Percentiles rank a stretch among this genome's conserved stretches.
phyloP scores from a whole-genome alignment of 1,140 invertebrate genomes.

The Diabrotica virgifera region DNA sequence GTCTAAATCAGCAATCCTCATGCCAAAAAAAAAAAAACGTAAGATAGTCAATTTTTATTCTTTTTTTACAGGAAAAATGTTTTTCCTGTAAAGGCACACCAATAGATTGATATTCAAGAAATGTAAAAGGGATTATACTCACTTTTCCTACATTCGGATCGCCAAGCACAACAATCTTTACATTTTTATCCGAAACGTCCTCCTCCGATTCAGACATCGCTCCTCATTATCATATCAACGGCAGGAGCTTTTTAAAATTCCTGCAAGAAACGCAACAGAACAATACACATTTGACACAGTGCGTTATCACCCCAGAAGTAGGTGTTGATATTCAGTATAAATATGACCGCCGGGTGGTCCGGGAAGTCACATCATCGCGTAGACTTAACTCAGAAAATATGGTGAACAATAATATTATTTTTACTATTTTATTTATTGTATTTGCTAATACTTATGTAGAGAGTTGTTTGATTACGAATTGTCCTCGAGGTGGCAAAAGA shows the following conservation, averaged over 20 bases:
- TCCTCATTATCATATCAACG: conserved; percentile 16
- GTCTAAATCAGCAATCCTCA: too few species aligned
- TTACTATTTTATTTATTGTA: conserved; percentile 24
- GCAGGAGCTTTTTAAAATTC: conserved; percentile 20
- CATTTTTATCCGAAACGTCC: conserved; percentile 60
- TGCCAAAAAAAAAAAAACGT: too few species aligned
- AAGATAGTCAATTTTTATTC: too few species aligned
- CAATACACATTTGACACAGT: too few species aligned
- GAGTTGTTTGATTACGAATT: conserved; percentile 56
- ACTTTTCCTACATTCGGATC: conserved; percentile 82
- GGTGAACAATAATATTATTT: conserved; percentile 16
- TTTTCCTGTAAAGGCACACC: neutral
- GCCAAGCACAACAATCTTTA: conserved; percentile 80
- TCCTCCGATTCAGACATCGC: conserved; percentile 66
- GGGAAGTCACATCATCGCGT: neutral
- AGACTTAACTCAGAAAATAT: conserved; percentile 13
- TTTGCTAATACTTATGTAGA: conserved; percentile 30
- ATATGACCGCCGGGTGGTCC: too few species aligned
- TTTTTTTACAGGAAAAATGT: too few species aligned
- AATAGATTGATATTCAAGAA: neutral
- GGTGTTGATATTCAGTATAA: too few species aligned
- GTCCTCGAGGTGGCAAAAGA: conserved; percentile 54
- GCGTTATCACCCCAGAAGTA: too few species aligned
- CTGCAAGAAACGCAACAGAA: neutral
- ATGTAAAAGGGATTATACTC: conserved; percentile 24